Evolutionary conservation across 2,113 vertebrate species (phyloP), one percentile per base, ranked within the genome.

Genomic region (Thymallus thymallus): DNA sequence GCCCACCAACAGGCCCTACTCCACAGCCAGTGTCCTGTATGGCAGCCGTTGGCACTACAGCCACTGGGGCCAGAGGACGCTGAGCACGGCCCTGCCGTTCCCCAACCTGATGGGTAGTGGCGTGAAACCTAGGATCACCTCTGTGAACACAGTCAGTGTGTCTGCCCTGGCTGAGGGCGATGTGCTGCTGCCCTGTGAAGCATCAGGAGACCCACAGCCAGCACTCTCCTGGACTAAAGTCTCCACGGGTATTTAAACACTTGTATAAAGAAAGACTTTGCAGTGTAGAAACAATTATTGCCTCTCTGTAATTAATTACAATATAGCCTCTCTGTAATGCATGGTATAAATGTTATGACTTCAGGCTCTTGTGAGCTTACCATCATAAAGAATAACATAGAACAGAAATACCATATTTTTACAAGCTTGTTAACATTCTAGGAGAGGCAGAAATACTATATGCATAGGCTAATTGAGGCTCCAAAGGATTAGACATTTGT

Each of bases 141-240:
- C 90, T 0, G 48, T 84, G 9, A 85, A 84, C 14, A 56, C 85
- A 22, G 84, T 85, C 20, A 92, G 89, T 22, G 74, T 94, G 69
- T 89, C 90, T 3, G 88, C 87, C 7, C 73, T 92, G 64, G 92
- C 93, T 7, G 93, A 94, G 58, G 81, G 83, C n/a, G 89, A 94
- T 69, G 84, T 91, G 32, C 74, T 87, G 24, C 78, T 94, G 71
- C 85, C 75, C 5, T 94, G 93, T 76, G 86, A 90, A 80, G 89
- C 89, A 70, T 79, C 75, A n/a, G 93, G 93, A 13, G 88, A 85
- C 29, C 93, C 92, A 12, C 78, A 86, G 72, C 92, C 92, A 9
- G 79, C 18, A 18, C 77, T 94, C 1, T 85, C 91, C 75, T 94
- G 93, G 93, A 94, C 88, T 69, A 94, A 93, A 82, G 90, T 94